phyloP scores from a whole-genome alignment of 2,113 vertebrate species.

The Hippocampus barbouri region DNA sequence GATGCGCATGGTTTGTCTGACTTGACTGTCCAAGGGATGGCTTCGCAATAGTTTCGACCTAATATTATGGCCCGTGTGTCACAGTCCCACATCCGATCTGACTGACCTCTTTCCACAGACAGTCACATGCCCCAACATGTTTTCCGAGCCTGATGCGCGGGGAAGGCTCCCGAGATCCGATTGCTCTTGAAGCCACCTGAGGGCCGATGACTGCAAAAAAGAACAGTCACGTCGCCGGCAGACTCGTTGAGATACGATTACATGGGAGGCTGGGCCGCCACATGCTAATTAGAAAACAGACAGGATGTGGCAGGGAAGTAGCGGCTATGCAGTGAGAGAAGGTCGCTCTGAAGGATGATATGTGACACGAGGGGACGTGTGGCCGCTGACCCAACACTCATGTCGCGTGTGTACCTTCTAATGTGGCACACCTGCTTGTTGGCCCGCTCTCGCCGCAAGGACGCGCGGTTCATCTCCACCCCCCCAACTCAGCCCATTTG shows the following conservation, averaged over 20 bases:
- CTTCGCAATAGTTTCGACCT: neutral
- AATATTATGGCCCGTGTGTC: neutral
- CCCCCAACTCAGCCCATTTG: neutral
- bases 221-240: constrained; percentile 12
- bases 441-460: constrained; percentile 22
- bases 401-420: constrained; percentile 41
- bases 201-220: constrained; percentile 34
- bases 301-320: constrained; percentile 32
- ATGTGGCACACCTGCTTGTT: constrained; percentile 35
- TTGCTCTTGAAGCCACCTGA: constrained; percentile 19
- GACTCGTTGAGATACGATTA: constrained; percentile 1
- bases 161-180: constrained; percentile 32
- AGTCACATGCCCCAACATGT: neutral
- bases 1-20: neutral
- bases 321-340: constrained; percentile 1
- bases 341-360: constrained; percentile 51
- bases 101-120: neutral
- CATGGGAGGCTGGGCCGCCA: constrained; percentile 26
- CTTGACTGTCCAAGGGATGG: neutral
- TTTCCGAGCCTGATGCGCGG: constrained; percentile 28
- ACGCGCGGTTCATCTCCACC: neutral
- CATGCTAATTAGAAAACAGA: constrained; percentile 51
- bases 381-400: constrained; percentile 51
- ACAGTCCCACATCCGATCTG: neutral
- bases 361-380: constrained; percentile 52